A percentile compares a stretch with the other conserved stretches of the same genome.
phyloP scores from a whole-genome alignment of 2,888 invertebrate species.

The Pinctada fucata region DNA sequence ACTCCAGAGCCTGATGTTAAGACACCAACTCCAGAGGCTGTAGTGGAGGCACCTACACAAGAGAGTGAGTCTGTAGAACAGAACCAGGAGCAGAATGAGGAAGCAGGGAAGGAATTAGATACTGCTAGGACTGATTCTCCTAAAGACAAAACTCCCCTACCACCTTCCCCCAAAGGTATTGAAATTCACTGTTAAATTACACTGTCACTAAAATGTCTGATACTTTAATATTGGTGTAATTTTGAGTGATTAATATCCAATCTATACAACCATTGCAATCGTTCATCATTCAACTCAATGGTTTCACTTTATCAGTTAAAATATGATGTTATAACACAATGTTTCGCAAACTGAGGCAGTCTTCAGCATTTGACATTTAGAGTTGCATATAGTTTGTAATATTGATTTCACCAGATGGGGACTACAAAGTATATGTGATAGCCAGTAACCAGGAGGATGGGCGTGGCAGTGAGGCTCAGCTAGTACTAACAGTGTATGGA shows the following conservation, averaged over 20 bases:
- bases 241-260: too few species aligned
- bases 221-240: background rate
- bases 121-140: too few species aligned
- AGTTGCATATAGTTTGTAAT: too few species aligned
- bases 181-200: background rate
- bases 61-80: background rate
- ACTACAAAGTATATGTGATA: conserved; percentile 64
- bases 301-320: background rate
- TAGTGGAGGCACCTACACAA: background rate
- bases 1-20: conserved; percentile 26
- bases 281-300: background rate
- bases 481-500: conserved; percentile 71
- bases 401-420: too few species aligned
- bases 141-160: background rate
- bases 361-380: background rate
- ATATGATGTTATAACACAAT: background rate
- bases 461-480: conserved; percentile 70
- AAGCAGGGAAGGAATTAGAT: conserved; percentile 2
- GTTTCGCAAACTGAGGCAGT: background rate
- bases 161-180: conserved; percentile 17
- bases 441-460: conserved; percentile 56
- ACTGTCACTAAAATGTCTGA: background rate
- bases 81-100: background rate
- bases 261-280: background rate
- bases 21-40: background rate